phyloP scores from a whole-genome alignment of 2,888 invertebrate genomes.

The Melikaiella ostensackeni region DNA sequence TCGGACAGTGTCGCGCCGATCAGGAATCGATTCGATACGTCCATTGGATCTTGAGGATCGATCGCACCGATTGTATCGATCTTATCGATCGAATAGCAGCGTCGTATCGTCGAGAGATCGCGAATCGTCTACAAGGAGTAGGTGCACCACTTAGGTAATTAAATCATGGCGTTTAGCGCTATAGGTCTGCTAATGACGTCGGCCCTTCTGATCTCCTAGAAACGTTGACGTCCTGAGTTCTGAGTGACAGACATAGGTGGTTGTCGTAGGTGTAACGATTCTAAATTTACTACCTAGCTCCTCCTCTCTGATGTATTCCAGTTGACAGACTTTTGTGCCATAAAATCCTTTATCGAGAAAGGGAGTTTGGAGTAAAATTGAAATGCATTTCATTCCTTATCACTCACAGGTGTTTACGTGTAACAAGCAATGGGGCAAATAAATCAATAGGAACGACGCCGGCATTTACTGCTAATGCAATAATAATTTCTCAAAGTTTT shows the following conservation, averaged over 20 bases:
- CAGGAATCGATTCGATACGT: conserved; percentile 47
- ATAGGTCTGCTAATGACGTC: conserved; percentile 15
- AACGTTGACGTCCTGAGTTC: conserved; percentile 17
- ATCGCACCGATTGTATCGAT: conserved; percentile 64
- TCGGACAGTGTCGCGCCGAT: conserved; percentile 52
- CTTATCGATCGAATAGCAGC: conserved; percentile 52
- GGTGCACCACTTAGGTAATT: conserved; percentile 61
- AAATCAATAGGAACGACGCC: neutral
- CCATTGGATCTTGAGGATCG: conserved; percentile 55
- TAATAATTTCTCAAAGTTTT: neutral
- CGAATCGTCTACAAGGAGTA: conserved; percentile 50
- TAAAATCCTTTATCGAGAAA: neutral
- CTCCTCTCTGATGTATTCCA: neutral
- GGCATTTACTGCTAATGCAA: conserved; percentile 11
- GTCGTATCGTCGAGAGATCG: conserved; percentile 61
- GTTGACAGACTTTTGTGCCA: neutral
- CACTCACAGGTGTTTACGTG: neutral
- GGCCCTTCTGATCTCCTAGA: conserved; percentile 25
- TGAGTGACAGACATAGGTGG: neutral
- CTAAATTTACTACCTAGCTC: neutral
- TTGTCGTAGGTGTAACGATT: neutral
- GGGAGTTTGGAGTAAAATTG: neutral
- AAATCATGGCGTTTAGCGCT: conserved; percentile 60
- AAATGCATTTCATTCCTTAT: neutral
- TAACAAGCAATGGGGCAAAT: neutral